A percentile compares a stretch with the other conserved stretches of the same genome.
phyloP scores from a whole-genome alignment of 2,113 vertebrate species.

The Paramisgurnus dabryanus region DNA sequence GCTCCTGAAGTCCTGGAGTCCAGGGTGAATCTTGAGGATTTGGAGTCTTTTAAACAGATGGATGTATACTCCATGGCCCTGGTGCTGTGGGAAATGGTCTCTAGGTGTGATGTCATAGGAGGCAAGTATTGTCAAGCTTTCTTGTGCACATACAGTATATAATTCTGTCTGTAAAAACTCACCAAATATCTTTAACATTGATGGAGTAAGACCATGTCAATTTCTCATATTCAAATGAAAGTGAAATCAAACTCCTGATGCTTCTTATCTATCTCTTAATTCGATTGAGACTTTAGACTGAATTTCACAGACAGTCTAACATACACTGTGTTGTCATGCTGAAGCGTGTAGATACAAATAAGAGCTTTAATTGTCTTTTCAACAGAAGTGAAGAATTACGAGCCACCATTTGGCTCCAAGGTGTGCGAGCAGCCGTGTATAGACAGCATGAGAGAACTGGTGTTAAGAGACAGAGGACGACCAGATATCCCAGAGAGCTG shows the following conservation, averaged over 20 bases:
- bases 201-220: too few species aligned
- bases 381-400: conserved; percentile 84
- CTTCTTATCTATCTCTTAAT: too few species aligned
- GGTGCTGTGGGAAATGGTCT: conserved; percentile 89
- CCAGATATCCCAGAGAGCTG: conserved; percentile 83
- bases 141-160: background rate
- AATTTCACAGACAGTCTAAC: too few species aligned
- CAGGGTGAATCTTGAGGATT: conserved; percentile 88
- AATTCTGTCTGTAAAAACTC: too few species aligned
- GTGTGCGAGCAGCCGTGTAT: conserved; percentile 88
- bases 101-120: conserved; percentile 82
- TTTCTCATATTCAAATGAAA: too few species aligned
- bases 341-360: background rate
- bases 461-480: conserved; percentile 83
- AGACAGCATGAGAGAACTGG: conserved; percentile 89
- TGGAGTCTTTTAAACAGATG: conserved; percentile 92
- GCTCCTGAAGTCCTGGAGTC: conserved; percentile 92
- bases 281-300: too few species aligned
- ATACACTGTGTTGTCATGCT: too few species aligned
- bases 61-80: conserved; percentile 91
- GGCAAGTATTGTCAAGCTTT: conserved; percentile 65
- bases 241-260: too few species aligned
- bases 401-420: conserved; percentile 84
- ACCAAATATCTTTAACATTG: too few species aligned
- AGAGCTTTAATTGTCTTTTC: background rate